These are phyloP conservation scores for Coenonympha arcania DNA, from an alignment of 2,888 invertebrate genomes.

Conservation along the genomic window DNA sequence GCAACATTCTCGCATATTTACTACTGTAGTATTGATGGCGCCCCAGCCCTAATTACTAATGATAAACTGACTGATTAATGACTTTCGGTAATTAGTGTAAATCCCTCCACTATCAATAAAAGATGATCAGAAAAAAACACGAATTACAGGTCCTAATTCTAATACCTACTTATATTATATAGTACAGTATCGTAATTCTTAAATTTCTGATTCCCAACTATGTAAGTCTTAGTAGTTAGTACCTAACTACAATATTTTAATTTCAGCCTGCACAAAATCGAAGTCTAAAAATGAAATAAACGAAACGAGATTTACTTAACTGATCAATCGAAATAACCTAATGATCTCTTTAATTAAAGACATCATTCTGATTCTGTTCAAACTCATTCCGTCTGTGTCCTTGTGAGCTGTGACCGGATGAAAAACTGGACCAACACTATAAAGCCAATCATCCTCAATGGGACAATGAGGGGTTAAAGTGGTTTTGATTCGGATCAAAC, in stretches of 20 bases:
- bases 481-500: constrained; percentile 27
- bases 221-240: no score
- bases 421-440: background rate
- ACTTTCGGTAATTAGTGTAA: background rate
- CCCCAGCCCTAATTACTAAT: constrained; percentile 26
- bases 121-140: background rate
- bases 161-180: no score
- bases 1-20: constrained; percentile 49
- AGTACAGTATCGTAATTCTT: no score
- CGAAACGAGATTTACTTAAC: no score
- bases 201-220: no score
- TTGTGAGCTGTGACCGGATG: background rate
- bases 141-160: no score
- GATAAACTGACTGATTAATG: constrained; percentile 23
- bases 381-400: background rate
- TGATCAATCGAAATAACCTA: no score
- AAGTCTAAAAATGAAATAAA: no score
- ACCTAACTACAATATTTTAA: no score
- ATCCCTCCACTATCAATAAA: background rate
- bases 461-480: background rate
- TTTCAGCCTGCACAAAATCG: no score
- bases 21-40: constrained; percentile 54
- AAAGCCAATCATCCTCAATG: background rate
- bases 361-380: background rate
- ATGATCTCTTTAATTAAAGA: no score